phyloP scores from a whole-genome alignment of 2,113 vertebrate species.

The Upupa epops region DNA sequence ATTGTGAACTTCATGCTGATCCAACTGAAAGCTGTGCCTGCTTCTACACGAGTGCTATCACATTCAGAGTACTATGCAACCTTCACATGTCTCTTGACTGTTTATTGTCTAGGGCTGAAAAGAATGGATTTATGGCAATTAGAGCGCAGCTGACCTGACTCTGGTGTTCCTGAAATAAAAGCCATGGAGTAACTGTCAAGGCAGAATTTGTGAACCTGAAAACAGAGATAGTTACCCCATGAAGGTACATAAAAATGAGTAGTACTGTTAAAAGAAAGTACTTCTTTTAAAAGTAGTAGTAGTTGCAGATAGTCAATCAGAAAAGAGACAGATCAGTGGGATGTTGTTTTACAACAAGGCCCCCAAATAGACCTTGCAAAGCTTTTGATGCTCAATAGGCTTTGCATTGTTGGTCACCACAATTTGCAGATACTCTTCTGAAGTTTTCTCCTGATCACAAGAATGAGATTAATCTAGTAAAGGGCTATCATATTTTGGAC shows the following conservation, averaged over 20 bases:
- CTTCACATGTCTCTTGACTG: not conserved
- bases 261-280: not conserved
- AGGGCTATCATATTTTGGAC: not conserved
- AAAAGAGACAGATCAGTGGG: not conserved
- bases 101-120: not conserved
- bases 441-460: rapidly evolving
- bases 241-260: not conserved
- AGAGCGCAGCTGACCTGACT: not conserved
- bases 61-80: not conserved
- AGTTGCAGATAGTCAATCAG: not conserved
- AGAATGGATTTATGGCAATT: not conserved
- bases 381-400: not conserved
- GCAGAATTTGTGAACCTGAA: not conserved
- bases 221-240: not conserved
- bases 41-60: not conserved
- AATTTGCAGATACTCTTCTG: not conserved
- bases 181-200: not conserved
- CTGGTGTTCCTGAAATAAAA: not conserved
- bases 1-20: not conserved
- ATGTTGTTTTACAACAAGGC: not conserved
- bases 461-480: not conserved
- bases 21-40: not conserved
- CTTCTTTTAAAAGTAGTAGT: not conserved
- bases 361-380: not conserved
- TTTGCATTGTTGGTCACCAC: not conserved